Conservation (phyloP, 2,113 vertebrate genomes). For the Lepisosteus oculatus region DNA sequence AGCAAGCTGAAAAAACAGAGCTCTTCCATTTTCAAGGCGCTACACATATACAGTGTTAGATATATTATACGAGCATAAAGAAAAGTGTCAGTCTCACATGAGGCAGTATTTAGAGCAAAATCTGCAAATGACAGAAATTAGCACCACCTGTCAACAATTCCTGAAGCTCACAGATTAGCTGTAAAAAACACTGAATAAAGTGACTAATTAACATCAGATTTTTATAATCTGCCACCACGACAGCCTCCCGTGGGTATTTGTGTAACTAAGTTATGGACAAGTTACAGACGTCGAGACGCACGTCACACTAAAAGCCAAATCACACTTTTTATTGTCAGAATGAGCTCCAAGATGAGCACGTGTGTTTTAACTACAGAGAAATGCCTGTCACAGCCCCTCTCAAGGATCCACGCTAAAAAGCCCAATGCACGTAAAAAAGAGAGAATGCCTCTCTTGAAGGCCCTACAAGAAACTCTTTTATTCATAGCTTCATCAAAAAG, state of each 20-base stretch:
- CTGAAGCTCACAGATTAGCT: conserved; percentile 18
- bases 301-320: conserved; percentile 14
- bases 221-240: conserved; percentile 11
- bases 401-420: conserved; percentile 15
- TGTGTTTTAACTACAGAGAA: conserved; percentile 26
- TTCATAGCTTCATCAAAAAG: conserved; percentile 29
- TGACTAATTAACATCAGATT: conserved; percentile 26
- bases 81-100: conserved; percentile 1
- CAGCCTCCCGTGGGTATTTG: conserved; percentile 14
- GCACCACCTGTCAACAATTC: conserved; percentile 35
- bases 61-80: too few relatives aligned
- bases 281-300: neutral
- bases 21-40: too few relatives aligned
- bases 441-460: conserved; percentile 16
- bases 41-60: too few relatives aligned
- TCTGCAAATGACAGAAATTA: conserved; percentile 26
- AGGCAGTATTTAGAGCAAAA: conserved; percentile 17
- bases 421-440: neutral
- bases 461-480: conserved; percentile 26
- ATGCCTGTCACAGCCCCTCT: conserved; percentile 14
- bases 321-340: conserved; percentile 18
- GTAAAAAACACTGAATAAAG: conserved; percentile 16
- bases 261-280: conserved; percentile 13
- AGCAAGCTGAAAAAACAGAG: too few relatives aligned
- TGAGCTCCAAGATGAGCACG: conserved; percentile 7